Conservation (phyloP, 2,797 vertebrate genomes). For the Alfaro cultratus region DNA sequence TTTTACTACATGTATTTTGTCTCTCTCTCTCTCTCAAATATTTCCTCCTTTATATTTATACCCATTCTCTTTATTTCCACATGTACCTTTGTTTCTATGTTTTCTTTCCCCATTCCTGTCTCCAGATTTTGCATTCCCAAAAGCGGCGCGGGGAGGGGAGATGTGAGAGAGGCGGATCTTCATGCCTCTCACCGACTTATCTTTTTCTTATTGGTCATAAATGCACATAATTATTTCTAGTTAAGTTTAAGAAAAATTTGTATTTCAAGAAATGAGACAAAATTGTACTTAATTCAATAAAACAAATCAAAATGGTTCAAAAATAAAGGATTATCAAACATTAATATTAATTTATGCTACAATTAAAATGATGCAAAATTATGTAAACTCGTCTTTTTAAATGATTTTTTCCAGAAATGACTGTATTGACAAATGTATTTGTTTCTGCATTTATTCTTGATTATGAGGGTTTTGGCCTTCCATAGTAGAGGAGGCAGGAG, state of each 20-base stretch:
- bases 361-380: not conserved
- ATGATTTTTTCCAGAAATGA: not conserved
- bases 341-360: not conserved
- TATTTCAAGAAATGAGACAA: not conserved
- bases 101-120: not conserved
- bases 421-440: not conserved
- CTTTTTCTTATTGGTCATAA: not conserved
- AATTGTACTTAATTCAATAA: not conserved
- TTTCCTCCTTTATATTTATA: not conserved
- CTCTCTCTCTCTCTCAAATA: not conserved
- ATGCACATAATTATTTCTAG: not conserved
- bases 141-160: not conserved
- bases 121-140: not conserved
- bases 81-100: not conserved
- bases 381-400: too few relatives aligned
- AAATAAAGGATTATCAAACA: not conserved
- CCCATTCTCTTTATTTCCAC: not conserved
- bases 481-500: slow-evolving; percentile 12
- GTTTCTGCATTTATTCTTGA: not conserved
- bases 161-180: not conserved
- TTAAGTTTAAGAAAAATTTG: not conserved
- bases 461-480: not conserved
- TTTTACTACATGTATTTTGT: not conserved
- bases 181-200: not conserved
- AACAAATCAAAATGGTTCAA: not conserved